Base-by-base conservation (phyloP, 2,888 invertebrate species). In the Andrena dorsata region DNA sequence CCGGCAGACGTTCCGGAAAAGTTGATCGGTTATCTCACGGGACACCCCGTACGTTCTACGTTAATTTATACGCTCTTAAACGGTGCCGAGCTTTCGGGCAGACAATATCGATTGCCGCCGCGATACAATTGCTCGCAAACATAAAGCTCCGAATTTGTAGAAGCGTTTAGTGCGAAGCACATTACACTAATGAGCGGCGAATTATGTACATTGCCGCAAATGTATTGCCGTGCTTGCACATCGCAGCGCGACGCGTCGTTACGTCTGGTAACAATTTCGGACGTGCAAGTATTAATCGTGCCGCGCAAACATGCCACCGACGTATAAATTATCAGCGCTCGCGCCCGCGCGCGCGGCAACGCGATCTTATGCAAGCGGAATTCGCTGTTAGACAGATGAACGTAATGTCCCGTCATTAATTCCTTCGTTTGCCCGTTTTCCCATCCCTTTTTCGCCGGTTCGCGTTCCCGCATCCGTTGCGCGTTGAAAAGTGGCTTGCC, bases 141-240 rank as follows among this genome's bases (percentile, higher is more conserved):
- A 86, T 79, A 86, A 86, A 84, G 86, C 84, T 64, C 16, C 80
- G 83, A 83, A 88, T 88, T 88, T 86, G 88, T 86, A 83, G 85
- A 88, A 88, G 78, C 85, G 82, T 86, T 88, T 88, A 85, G 74
- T 75, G 82, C 77, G 83, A 82, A 85, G 80, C 87, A 72, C 85
- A 84, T 88, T 88, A 88, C 87, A 85, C 87, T 88, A 88, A 88
- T 88, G 88, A 88, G 86, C 87, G 85, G 82, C 79, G 88, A 88
- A 88, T 88, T 88, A 88, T 86, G 83, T 85, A 84, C 88, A 86
- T 81, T 84, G 80, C 85, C 78, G 82, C 78, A 85, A 88, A 86
- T 85, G 82, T 81, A 80, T 86, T 79, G 69, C 81, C 78, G 70
- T 71, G 82, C 82, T 80, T 81, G 69, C 74, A 71, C 83, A 80